These are phyloP conservation scores for Chaetodon trifascialis DNA, from an alignment of 2,113 vertebrate species.

Conservation along the genomic window DNA sequence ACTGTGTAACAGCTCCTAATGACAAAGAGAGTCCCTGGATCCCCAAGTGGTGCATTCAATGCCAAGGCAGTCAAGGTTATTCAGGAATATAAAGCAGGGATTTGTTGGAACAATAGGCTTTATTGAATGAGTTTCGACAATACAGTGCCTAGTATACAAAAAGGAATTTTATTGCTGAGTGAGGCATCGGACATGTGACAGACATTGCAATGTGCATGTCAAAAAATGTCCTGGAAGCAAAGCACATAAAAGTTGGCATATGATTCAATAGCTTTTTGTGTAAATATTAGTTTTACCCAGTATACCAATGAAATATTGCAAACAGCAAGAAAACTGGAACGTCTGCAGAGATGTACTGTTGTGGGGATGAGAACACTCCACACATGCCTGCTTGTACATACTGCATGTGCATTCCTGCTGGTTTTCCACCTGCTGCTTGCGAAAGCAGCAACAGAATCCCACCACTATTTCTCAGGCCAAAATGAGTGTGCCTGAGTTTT, in stretches of 20 bases:
- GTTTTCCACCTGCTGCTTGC: constrained; percentile 27
- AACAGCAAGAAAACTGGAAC: neutral
- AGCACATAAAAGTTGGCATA: neutral
- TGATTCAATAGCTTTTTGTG: neutral
- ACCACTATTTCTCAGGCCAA: constrained; percentile 36
- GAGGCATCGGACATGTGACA: constrained; percentile 3
- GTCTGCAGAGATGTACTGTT: neutral
- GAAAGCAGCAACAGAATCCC: constrained; percentile 24
- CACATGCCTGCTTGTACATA: neutral
- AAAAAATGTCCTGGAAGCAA: neutral
- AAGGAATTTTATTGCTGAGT: constrained; percentile 22
- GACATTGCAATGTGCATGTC: neutral
- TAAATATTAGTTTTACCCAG: too few species aligned
- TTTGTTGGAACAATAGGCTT: constrained; percentile 69
- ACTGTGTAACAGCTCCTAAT: constrained; percentile 78
- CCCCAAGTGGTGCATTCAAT: constrained; percentile 73
- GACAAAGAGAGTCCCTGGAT: constrained; percentile 76
- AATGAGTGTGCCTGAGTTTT: constrained; percentile 50
- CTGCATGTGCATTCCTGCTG: constrained; percentile 11
- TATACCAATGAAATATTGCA: neutral
- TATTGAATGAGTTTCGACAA: constrained; percentile 61
- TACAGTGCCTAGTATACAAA: constrained; percentile 44
- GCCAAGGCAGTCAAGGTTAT: constrained; percentile 77
- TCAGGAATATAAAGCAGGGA: constrained; percentile 73
- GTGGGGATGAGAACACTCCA: neutral